A percentile compares a stretch with the other conserved stretches of the same genome.
phyloP scores from a whole-genome alignment of 2,888 invertebrate species.

The Galerucella calmariensis region DNA sequence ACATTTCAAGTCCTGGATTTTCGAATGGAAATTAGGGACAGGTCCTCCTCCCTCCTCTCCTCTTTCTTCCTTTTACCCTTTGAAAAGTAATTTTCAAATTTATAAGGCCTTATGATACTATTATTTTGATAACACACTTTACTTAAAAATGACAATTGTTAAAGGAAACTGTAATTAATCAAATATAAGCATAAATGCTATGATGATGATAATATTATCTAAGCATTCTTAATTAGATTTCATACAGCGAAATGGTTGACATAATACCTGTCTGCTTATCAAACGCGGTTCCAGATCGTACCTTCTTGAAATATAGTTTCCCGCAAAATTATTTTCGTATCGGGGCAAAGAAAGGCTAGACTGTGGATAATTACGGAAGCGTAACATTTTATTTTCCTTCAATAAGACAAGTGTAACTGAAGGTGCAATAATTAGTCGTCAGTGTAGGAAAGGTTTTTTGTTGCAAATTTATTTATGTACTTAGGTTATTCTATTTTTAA shows the following conservation, averaged over 20 bases:
- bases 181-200: not conserved
- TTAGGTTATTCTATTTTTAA: too few species aligned
- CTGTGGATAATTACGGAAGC: slow-evolving; percentile 29
- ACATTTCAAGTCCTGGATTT: too few species aligned
- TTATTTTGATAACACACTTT: too few species aligned
- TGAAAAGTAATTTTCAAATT: too few species aligned
- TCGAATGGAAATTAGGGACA: too few species aligned
- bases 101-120: too few species aligned
- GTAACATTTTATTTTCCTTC: slow-evolving; percentile 28
- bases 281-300: slow-evolving; percentile 19
- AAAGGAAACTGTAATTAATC: too few species aligned
- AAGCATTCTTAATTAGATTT: not conserved
- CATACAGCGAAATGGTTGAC: slow-evolving; percentile 1
- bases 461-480: slow-evolving; percentile 5
- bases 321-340: slow-evolving; percentile 27
- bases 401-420: slow-evolving; percentile 9
- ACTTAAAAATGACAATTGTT: too few species aligned
- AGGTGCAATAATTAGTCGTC: slow-evolving; percentile 22
- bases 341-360: slow-evolving; percentile 15
- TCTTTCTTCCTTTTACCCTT: too few species aligned
- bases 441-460: slow-evolving; percentile 16
- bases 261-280: not conserved
- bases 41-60: too few species aligned
- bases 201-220: not conserved
- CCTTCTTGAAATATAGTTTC: slow-evolving; percentile 28